Evolutionary conservation across 2,888 invertebrate genomes (phyloP).

Genomic region (Encarsia formosa): DNA sequence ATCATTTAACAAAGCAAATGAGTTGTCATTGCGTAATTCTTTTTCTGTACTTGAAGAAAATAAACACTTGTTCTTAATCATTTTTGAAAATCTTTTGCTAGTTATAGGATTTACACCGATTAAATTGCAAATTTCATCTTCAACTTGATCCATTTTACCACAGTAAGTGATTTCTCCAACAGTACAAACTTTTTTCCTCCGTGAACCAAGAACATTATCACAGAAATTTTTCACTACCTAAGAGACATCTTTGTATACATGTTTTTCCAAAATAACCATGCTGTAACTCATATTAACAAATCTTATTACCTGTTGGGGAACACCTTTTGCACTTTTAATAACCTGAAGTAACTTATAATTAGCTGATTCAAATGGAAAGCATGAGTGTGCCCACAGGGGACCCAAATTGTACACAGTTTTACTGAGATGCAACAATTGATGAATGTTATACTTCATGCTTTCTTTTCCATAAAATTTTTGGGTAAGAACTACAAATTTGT

Average conservation of each 20-base stretch:
- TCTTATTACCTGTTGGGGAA: not conserved
- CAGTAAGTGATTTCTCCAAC: no score
- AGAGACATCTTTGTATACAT: not conserved
- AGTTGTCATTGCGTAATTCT: no score
- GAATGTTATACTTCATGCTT: not conserved
- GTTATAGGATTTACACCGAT: no score
- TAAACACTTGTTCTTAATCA: no score
- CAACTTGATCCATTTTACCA: no score
- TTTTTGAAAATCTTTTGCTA: no score
- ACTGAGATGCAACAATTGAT: not conserved
- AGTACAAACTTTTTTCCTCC: no score
- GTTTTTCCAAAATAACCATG: not conserved
- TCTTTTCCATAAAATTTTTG: not conserved
- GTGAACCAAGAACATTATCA: not conserved
- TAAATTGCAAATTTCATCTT: no score
- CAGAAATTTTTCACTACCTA: not conserved
- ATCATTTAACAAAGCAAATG: no score
- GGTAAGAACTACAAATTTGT: not conserved
- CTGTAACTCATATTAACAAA: not conserved
- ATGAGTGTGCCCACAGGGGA: not conserved
- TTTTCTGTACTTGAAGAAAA: no score
- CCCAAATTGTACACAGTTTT: not conserved
- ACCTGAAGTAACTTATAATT: not conserved
- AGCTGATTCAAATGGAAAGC: not conserved
- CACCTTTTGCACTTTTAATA: not conserved